These are phyloP conservation scores for Psittacara wagleri DNA, from an alignment of 2,113 vertebrate species.

Conservation along the genomic window DNA sequence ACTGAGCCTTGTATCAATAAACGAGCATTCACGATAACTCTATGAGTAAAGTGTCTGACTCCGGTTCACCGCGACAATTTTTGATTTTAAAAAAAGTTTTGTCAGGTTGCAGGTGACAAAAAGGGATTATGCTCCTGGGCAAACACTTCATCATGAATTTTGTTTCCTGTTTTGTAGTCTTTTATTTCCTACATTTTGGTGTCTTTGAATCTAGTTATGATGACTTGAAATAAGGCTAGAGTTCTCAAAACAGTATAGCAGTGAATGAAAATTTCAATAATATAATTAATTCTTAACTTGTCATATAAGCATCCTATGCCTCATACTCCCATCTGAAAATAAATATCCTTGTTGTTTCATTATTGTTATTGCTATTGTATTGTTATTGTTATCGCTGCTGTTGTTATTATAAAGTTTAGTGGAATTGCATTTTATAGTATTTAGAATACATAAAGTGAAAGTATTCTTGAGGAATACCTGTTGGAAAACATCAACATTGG, in stretches of 20 bases:
- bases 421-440: neutral
- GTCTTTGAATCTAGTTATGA: neutral
- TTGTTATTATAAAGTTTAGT: neutral
- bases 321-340: neutral
- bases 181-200: neutral
- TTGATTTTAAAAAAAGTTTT: neutral
- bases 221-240: neutral
- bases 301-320: neutral
- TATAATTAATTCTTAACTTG: neutral
- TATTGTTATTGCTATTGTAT: neutral
- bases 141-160: neutral
- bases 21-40: too few species aligned
- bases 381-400: neutral
- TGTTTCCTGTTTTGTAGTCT: neutral
- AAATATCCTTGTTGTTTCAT: neutral
- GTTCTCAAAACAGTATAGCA: neutral
- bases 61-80: neutral
- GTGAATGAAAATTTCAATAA: neutral
- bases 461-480: neutral
- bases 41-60: too few species aligned
- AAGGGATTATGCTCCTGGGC: neutral
- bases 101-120: neutral
- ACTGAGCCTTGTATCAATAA: too few species aligned
- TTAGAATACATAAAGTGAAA: neutral
- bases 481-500: neutral